Percentiles rank a stretch among this genome's conserved stretches.
phyloP scores from a whole-genome alignment of 2,797 vertebrate species.

The Numenius phaeopus region DNA sequence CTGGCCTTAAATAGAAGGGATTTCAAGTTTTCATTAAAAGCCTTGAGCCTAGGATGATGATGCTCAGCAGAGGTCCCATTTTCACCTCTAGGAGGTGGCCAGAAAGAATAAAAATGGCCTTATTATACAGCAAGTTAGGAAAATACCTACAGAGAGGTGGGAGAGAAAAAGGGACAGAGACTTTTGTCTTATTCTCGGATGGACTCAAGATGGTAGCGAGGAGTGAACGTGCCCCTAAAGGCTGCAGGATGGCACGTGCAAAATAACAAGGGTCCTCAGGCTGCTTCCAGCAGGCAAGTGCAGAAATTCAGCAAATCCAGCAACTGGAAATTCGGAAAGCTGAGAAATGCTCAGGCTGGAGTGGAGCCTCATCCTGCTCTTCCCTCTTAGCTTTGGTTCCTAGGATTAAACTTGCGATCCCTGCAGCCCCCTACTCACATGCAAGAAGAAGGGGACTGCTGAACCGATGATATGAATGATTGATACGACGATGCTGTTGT shows the following conservation, averaged over 20 bases:
- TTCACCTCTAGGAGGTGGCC: background rate
- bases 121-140: background rate
- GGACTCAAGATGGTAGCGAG: background rate
- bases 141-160: background rate
- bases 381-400: background rate
- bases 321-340: background rate
- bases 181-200: background rate
- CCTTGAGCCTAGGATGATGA: background rate
- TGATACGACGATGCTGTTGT: background rate
- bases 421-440: background rate
- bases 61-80: background rate
- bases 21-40: background rate
- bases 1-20: background rate
- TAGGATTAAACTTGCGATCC: background rate
- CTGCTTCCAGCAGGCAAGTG: background rate
- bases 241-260: background rate
- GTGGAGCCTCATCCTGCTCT: background rate
- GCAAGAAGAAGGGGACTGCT: background rate
- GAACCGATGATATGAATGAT: background rate
- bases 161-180: background rate
- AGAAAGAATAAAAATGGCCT: constrained; percentile 14
- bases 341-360: background rate
- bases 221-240: background rate
- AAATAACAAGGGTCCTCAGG: background rate
- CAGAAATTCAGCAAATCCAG: background rate